Evolutionary conservation across 2,113 vertebrate genomes (phyloP).

Genomic region (Neogobius melanostomus): DNA sequence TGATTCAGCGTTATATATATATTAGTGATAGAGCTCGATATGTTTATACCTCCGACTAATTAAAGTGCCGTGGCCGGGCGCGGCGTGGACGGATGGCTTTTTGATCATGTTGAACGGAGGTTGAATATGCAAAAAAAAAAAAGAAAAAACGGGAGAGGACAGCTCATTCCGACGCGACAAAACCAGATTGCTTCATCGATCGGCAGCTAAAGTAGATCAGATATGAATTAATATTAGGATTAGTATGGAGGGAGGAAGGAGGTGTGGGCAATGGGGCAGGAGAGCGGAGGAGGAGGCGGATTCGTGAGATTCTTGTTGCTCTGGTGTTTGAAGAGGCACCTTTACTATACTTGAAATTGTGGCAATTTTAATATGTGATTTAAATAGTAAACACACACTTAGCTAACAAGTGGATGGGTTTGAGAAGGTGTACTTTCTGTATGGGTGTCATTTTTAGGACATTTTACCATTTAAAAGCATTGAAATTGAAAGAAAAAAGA

Average conservation of each 20-base stretch:
- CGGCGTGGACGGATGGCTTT: conserved; percentile 84
- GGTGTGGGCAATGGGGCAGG: conserved; percentile 24
- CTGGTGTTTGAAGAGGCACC: too few relatives aligned
- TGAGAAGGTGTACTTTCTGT: too few relatives aligned
- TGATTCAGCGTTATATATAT: conserved; percentile 39
- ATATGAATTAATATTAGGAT: conserved; percentile 78
- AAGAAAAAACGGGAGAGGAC: conserved; percentile 17
- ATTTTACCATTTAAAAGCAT: too few relatives aligned
- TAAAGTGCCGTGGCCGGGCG: conserved; percentile 79
- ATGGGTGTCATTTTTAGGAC: too few relatives aligned
- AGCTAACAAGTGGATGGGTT: too few relatives aligned
- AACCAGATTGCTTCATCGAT: conserved; percentile 80
- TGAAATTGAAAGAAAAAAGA: too few relatives aligned
- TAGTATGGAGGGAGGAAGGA: conserved; percentile 50
- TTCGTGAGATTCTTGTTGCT: too few relatives aligned
- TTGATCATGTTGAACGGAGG: conserved; percentile 86
- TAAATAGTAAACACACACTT: too few relatives aligned
- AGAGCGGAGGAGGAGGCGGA: not conserved
- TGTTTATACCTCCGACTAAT: conserved; percentile 86
- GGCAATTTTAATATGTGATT: too few relatives aligned
- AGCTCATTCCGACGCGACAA: conserved; percentile 43
- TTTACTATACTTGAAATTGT: too few relatives aligned
- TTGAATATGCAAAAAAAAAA: conserved; percentile 78
- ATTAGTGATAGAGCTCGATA: conserved; percentile 77
- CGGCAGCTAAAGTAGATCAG: conserved; percentile 71